Base-by-base conservation (phyloP, 2,797 vertebrate species). In the Ambastaia sidthimunki region DNA sequence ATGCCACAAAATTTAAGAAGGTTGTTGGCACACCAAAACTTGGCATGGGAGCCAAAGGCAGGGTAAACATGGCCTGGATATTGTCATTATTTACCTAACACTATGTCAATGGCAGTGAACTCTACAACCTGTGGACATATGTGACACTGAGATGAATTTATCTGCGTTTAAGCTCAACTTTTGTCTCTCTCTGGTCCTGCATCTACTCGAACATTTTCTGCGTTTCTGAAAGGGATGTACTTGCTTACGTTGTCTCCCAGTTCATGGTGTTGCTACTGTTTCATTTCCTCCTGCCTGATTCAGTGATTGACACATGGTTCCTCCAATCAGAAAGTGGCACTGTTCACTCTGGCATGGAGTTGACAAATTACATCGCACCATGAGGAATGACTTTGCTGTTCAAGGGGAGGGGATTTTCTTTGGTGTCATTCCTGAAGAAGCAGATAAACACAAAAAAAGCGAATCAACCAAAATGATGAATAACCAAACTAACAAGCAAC, bases 401-500 rank as follows among this genome's bases (percentile, higher is more conserved):
- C 86, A 87, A 90, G 88, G 86, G 90, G 89, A 89, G 84, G 72
- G 78, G 91, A 87, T 90, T 90, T 91, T 89, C 85, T 71, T 87
- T 87, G 90, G 92, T 93, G 92, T 91, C 90, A 82, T 93, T 93
- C 91, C 91, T 92, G 86, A 90, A 90, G 91, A 94, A 92, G 92
- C 92, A 90, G 92, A 92, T 89, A 85, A 82, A 92, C 92, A 93
- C 91, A 92, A 94, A 84, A 28, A 87, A 89, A 94, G 92, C 94
- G 85, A 90, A 93, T 89, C 93, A 95, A 95, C 93, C 93, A 95
- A 95, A 95, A 94, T 94, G 92, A 94, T 94, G 92, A 94, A 93
- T 92, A 94, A 94, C 94, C 94, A 94, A 94, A 94, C 92, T 93
- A 93, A 93, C 85, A 88, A 87, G 80, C 92, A 93, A 94, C 93